A percentile compares a stretch with the other conserved stretches of the same genome.
These are phyloP conservation scores for Zaprionus inermis DNA, from an alignment of 1,140 invertebrate genomes.

Conservation along the genomic window DNA sequence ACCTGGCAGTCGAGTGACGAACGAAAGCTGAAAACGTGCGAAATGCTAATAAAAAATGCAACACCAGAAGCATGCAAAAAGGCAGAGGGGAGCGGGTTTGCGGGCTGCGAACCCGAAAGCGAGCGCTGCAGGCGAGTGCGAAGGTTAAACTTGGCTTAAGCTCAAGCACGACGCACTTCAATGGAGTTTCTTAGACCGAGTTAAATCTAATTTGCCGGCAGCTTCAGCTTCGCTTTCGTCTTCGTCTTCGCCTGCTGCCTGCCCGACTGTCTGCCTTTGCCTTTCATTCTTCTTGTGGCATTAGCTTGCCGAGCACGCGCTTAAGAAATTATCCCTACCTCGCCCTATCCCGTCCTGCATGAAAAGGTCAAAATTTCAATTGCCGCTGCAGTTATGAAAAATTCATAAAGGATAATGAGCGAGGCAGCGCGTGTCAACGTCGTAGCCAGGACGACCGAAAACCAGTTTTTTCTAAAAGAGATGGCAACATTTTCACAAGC, in stretches of 20 bases:
- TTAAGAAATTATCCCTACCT: slow-evolving; percentile 65
- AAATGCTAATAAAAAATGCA: slow-evolving; percentile 76
- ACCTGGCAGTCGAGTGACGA: slow-evolving; percentile 11
- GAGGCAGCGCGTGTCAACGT: slow-evolving; percentile 77
- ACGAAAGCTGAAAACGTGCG: slow-evolving; percentile 56
- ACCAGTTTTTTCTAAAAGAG: slow-evolving; percentile 9
- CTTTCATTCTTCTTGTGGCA: slow-evolving; percentile 44
- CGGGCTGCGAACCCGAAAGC: slow-evolving; percentile 7
- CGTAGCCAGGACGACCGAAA: slow-evolving; percentile 49
- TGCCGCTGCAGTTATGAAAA: slow-evolving; percentile 73
- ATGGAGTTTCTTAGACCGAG: slow-evolving; percentile 51
- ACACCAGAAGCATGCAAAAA: slow-evolving; percentile 46
- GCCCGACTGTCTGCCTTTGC: not conserved
- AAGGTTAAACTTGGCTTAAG: slow-evolving; percentile 64
- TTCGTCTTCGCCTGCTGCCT: not conserved
- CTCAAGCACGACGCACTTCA: slow-evolving; percentile 54
- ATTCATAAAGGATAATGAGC: slow-evolving; percentile 83
- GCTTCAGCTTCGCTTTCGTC: not conserved
- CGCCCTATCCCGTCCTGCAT: not conserved
- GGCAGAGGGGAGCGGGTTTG: not conserved
- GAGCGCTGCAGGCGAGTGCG: slow-evolving; percentile 43
- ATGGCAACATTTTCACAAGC: slow-evolving; percentile 67
- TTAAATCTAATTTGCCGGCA: slow-evolving; percentile 70
- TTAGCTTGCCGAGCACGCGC: slow-evolving; percentile 75
- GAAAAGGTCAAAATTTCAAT: slow-evolving; percentile 69